Conservation (phyloP, 1,140 invertebrate species). For the Lordiphosa clarofinis region DNA sequence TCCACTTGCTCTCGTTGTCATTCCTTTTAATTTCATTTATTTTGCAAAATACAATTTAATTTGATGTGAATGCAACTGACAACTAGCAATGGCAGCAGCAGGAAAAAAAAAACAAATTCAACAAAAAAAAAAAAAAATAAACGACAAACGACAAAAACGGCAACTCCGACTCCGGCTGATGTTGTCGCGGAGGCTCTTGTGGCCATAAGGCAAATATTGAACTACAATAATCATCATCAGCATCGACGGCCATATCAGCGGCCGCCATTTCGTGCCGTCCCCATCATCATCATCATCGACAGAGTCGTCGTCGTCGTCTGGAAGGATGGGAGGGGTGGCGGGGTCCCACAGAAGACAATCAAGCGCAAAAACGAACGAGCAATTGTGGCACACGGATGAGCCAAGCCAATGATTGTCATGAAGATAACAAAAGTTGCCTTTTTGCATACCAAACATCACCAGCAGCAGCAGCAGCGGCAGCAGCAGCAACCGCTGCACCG, state of each 20-base stretch:
- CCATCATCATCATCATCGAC: conserved; percentile 57
- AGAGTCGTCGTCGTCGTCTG: conserved; percentile 4
- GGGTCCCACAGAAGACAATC: conserved; percentile 57
- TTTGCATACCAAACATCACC: conserved; percentile 72
- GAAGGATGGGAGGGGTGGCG: conserved; percentile 12
- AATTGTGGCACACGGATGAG: conserved; percentile 76
- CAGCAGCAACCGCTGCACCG: conserved; percentile 25
- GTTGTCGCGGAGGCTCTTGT: conserved; percentile 6
- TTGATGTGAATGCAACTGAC: conserved; percentile 75
- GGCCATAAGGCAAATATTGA: conserved; percentile 75
- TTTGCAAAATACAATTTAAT: conserved; percentile 77
- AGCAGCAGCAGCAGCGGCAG: neutral
- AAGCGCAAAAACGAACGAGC: conserved; percentile 76
- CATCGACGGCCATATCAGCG: conserved; percentile 40
- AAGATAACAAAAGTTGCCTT: conserved; percentile 77
- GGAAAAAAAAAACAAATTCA: neutral
- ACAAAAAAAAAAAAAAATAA: conserved; percentile 18
- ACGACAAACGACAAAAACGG: conserved; percentile 42
- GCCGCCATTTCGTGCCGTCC: conserved; percentile 4
- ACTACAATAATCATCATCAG: conserved; percentile 71
- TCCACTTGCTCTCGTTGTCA: conserved; percentile 58
- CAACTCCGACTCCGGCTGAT: neutral
- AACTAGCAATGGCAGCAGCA: conserved; percentile 46
- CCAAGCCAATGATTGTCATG: conserved; percentile 70
- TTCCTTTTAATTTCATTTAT: conserved; percentile 77